Conservation (phyloP, 2,797 vertebrate genomes). For the Esox lucius region DNA sequence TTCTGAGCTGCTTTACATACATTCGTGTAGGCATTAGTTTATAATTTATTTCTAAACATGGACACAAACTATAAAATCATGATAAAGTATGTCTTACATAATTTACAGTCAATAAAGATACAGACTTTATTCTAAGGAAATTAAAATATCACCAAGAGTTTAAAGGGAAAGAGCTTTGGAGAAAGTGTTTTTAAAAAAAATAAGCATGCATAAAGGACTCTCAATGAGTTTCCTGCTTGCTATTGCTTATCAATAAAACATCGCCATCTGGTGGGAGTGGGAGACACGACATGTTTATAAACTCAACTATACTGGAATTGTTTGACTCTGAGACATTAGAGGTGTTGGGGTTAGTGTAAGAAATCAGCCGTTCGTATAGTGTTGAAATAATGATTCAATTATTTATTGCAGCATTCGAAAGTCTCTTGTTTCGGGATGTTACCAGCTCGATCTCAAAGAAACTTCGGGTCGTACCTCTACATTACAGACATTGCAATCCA, state of each 20-base stretch:
- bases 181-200: not conserved
- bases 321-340: constrained; percentile 14
- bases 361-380: no score
- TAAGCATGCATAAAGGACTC: constrained; percentile 17
- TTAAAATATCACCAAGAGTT: not conserved
- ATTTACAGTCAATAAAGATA: not conserved
- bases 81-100: not conserved
- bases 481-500: no score
- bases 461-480: no score
- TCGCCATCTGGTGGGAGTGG: constrained; percentile 49
- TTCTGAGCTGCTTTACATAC: no score
- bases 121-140: no score
- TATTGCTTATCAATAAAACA: constrained; percentile 38
- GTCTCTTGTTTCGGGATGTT: no score
- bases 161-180: not conserved
- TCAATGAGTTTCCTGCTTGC: constrained; percentile 1
- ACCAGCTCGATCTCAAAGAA: no score
- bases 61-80: not conserved
- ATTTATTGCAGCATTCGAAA: no score
- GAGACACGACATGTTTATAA: constrained; percentile 25
- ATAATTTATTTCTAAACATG: not conserved
- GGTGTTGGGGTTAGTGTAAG: no score
- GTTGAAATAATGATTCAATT: no score
- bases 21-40: not conserved
- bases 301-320: constrained; percentile 28